phyloP scores from a whole-genome alignment of 2,888 invertebrate genomes.

The Ischnura elegans region DNA sequence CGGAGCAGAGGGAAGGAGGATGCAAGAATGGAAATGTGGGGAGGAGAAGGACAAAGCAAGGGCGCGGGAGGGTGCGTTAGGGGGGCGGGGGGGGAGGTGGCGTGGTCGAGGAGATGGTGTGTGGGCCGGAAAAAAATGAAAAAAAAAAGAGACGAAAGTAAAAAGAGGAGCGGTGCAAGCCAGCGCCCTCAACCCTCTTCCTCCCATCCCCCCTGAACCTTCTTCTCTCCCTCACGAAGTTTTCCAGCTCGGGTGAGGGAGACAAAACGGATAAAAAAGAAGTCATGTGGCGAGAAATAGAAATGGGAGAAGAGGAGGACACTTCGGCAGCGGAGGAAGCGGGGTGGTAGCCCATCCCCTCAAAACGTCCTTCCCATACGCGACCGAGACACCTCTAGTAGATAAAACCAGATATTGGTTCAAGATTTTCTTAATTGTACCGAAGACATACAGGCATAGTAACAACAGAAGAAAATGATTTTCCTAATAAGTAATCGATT shows the following conservation, averaged over 20 bases:
- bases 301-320: conserved; percentile 3
- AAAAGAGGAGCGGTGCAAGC: background rate
- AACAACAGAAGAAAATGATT: too few relatives aligned
- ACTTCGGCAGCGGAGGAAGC: background rate
- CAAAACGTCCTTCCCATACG: background rate
- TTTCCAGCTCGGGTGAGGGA: conserved; percentile 14
- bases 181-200: background rate
- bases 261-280: background rate
- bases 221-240: background rate
- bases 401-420: background rate
- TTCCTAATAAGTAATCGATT: too few relatives aligned
- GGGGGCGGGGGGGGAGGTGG: background rate
- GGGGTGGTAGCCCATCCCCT: background rate
- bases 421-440: too few relatives aligned
- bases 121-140: background rate
- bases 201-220: background rate
- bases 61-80: background rate
- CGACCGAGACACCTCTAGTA: background rate
- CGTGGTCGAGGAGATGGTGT: too few relatives aligned
- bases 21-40: background rate
- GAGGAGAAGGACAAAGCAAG: background rate
- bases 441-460: too few relatives aligned
- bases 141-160: background rate
- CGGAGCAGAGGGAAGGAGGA: background rate
- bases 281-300: conserved; percentile 22